Base-by-base conservation (phyloP, 2,888 invertebrate genomes). In the Penaeus monodon region DNA sequence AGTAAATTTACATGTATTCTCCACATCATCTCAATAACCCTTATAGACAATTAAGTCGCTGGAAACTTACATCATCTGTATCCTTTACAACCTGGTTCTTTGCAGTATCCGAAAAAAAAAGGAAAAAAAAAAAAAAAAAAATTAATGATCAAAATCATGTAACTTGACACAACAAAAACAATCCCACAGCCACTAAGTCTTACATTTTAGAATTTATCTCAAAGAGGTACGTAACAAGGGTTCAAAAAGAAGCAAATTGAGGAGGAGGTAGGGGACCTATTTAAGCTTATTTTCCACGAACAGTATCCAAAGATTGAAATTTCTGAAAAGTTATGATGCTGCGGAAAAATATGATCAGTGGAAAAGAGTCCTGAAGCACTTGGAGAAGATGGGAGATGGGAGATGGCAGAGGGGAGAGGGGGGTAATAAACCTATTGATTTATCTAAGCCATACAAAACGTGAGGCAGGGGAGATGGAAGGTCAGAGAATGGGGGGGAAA, bases 11-110 rank as follows among this genome's bases (percentile, higher is more conserved):
- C n/a, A 44, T 14, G 14, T 49, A 49, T 49, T 49, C 49, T 49
- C 49, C 14, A 14, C 49, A 49, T 49, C 14, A 49, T 10, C 12
- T 10, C 14, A 76, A 76, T 74, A 74, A 14, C 49, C 14, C 49
- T 49, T 14, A 49, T 12, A 49, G 6, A 49, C 49, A 49, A 49
- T 49, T 14, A 49, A 49, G 33, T 44, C 10, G 24, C 57, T 14
- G 68, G n/a, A 6, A 80, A 88, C 88, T 88, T 88, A 88, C 88
- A 81, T 88, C 88, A 83, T 88, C 88, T 49, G 73, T 83, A 44
- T 88, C 92, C 91, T 92, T 92, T 85, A 90, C 90, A 86, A 90
- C 84, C 89, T 90, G 92, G 91, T 91, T 90, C 91, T 93, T 93
- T 88, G 91, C 91, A 89, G 92, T 90, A 89, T 93, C 92, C 93